Base-by-base conservation (phyloP, 2,888 invertebrate genomes). In the Conus canariensis region DNA sequence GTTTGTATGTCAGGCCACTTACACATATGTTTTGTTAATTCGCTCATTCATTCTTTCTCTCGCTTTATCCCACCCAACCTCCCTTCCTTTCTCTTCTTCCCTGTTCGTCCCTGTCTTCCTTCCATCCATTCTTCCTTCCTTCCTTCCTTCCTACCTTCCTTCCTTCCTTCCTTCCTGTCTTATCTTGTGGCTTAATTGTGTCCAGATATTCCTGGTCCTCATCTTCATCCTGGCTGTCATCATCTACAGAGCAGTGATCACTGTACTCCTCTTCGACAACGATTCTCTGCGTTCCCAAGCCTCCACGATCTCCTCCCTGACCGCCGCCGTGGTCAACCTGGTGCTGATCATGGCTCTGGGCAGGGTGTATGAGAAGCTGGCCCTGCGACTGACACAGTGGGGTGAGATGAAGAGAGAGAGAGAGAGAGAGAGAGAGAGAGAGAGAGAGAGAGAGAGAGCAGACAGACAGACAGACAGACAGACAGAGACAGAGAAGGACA, bases 191-290 rank as follows among this genome's bases (percentile, higher is more conserved):
- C 60, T 64, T 12, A 60, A 9, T 12, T 64, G 60, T 45, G 45
- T 45, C 45, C 96, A 97, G 97, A 97, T 97, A 94, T 95, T 96
- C 9, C 94, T 97, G 92, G 97, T 97, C 85, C 95, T 97, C 86
- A 97, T 97, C 91, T 97, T 97, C 95, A 97, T 97, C 91, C 95
- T 97, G 56, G 97, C 97, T 14, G 97, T 97, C 85, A 97, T 97
- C 92, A 96, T 97, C 94, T 97, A 97, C 95, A 95, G 97, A 58
- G 97, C 97, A 8, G 95, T 97, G 88, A 96, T 97, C 89, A 96
- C 97, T 91, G 97, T 97, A 86, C 97, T 97, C 4, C 95, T 97
- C 91, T 97, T 97, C 94, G 96, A 97, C 94, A 97, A 96, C 93
- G 91, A 93, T 56, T 91, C 93, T n/a, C 93, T 96, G 85, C 95